phyloP scores from a whole-genome alignment of 53 echinoderm and acorn worm genomes.

The Pentamera pediparva region DNA sequence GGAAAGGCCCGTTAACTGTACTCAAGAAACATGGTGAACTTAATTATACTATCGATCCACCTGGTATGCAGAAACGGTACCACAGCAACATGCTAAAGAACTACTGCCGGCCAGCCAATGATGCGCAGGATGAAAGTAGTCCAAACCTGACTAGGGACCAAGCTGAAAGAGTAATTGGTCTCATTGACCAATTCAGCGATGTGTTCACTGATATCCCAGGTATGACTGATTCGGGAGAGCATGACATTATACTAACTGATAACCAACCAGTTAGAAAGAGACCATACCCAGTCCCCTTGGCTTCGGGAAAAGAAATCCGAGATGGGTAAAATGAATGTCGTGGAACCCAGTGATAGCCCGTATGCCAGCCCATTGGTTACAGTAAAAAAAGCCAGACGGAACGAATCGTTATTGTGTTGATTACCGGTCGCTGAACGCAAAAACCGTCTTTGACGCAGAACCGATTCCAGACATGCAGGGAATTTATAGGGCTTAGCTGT shows the following conservation, averaged over 20 bases:
- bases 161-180: not conserved
- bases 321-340: too few species aligned
- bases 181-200: conserved; percentile 9
- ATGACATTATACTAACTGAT: too few species aligned
- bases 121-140: not conserved
- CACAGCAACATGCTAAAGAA: conserved; percentile 56
- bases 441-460: conserved; percentile 38
- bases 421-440: conserved; percentile 15
- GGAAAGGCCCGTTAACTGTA: conserved; percentile 16
- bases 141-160: not conserved
- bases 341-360: too few species aligned
- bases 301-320: too few species aligned
- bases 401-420: too few species aligned
- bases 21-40: not conserved
- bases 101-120: conserved; percentile 25
- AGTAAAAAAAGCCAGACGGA: too few species aligned
- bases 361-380: too few species aligned
- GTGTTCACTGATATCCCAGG: conserved; percentile 42
- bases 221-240: too few species aligned
- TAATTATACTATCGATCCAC: conserved; percentile 1
- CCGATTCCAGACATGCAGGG: conserved; percentile 32
- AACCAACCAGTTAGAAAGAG: too few species aligned
- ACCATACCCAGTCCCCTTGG: too few species aligned
- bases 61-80: conserved; percentile 28
- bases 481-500: too few species aligned